phyloP scores from a whole-genome alignment of 2,888 invertebrate genomes.

The Poecilus cupreus region DNA sequence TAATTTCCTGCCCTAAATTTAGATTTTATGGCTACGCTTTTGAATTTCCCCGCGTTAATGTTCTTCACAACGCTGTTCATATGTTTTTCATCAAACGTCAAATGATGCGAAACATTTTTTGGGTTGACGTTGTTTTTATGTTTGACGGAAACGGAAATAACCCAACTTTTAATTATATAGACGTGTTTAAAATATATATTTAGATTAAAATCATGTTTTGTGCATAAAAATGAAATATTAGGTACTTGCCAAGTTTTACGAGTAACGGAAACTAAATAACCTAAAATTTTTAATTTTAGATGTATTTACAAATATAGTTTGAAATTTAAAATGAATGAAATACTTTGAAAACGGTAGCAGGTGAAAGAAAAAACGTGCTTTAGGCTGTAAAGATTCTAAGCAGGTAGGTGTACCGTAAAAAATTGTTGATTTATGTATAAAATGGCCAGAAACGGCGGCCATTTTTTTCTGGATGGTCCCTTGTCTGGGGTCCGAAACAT shows the following conservation, averaged over 20 bases:
- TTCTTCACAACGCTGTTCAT: neutral
- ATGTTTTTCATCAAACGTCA: constrained; percentile 14
- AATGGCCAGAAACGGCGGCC: constrained; percentile 30
- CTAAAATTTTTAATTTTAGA: neutral
- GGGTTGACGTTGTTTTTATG: neutral
- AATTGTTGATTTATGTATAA: constrained; percentile 48
- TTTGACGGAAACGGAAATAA: constrained; percentile 15
- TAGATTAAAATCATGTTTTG: neutral
- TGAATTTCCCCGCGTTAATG: constrained; percentile 26
- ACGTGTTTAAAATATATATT: neutral
- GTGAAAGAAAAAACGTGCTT: neutral
- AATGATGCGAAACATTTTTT: constrained; percentile 6
- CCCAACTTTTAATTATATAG: constrained; percentile 6
- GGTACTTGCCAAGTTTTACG: neutral
- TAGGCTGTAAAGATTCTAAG: neutral
- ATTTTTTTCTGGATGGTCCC: constrained; percentile 40
- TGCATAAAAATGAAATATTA: neutral
- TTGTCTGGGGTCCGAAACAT: constrained; percentile 48
- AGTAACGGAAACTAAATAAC: neutral
- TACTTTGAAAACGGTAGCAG: constrained; percentile 11
- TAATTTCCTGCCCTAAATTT: constrained; percentile 57
- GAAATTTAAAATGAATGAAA: neutral
- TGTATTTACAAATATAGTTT: neutral
- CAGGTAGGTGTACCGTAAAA: constrained; percentile 29
- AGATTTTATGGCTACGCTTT: constrained; percentile 46